Evolutionary conservation across 2,113 vertebrate genomes (phyloP), one percentile per base, ranked within the genome.

Genomic region (Chamaetylas fuelleborni): DNA sequence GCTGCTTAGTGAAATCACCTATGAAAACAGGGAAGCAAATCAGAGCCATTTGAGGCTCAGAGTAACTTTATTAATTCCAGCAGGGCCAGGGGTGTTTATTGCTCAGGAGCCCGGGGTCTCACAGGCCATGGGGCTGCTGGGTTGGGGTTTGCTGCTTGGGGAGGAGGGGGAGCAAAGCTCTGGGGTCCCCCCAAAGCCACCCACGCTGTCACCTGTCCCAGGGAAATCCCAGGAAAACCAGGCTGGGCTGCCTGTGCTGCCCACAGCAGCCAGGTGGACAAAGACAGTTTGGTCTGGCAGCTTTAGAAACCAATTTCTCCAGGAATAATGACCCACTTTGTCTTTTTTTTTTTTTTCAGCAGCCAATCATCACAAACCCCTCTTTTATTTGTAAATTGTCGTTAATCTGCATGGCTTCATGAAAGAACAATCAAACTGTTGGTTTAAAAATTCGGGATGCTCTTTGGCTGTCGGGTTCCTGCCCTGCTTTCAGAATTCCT

Each of bases 1-100:
- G 98, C 97, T 97, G 98, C 98, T 99, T 98, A 98, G 98, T 97
- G 98, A 98, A 99, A 99, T 99, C 98, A 97, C 98, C 98, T 98
- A 98, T 97, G 98, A 98, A 98, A 99, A 99, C 98, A 98, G 98
- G 98, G 97, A 98, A 98, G 98, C 98, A 98, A 98, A 98, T 96
- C 97, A 97, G 97, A 93, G 98, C 98, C 98, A 97, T 98, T 98
- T 98, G 98, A 98, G 98, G 98, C 95, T 98, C 96, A 93, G 97
- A 97, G 96, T 98, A 98, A 98, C 98, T 98, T 98, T 96, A 99
- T 99, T 99, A 98, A 99, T 99, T 99, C 98, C 98, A 95, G 97
- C 97, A 98, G 97, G 91, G 95, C 62, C 58, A 93, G 97, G 76
- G 85, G 86, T 92, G 86, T 48, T 91, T 70, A 51, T 57, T 97